Conservation (phyloP, 2,797 vertebrate genomes). For the Alosa sapidissima region DNA sequence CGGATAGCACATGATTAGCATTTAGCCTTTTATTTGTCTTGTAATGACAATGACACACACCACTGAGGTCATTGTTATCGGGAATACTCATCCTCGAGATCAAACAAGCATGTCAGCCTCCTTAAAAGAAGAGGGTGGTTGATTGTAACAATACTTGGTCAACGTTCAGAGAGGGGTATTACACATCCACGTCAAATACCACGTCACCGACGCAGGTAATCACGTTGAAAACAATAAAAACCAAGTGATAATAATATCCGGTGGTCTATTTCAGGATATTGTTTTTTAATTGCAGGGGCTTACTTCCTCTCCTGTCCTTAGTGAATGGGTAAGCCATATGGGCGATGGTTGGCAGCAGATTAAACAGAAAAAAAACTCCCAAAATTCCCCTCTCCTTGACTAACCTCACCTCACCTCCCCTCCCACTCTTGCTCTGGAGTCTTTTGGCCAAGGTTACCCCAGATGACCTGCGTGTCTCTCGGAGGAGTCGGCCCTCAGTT, state of each 20-base stretch:
- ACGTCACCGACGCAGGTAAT: background rate
- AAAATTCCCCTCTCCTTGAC: background rate
- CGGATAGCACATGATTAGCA: too few relatives aligned
- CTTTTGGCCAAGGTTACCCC: background rate
- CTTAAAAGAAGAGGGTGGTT: background rate
- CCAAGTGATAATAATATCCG: background rate
- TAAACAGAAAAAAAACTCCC: background rate
- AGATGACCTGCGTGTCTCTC: background rate
- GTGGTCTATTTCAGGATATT: background rate
- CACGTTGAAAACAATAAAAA: background rate
- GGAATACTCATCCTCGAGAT: background rate
- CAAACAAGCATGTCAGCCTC: background rate
- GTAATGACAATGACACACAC: too few relatives aligned
- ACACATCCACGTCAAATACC: background rate
- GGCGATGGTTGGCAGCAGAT: background rate
- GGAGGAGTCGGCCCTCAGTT: background rate
- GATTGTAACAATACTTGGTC: background rate
- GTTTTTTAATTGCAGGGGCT: background rate
- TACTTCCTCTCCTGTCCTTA: background rate
- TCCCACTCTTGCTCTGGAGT: background rate
- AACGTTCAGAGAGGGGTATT: background rate
- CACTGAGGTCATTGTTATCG: too few relatives aligned
- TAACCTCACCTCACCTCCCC: background rate
- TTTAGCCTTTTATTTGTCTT: too few relatives aligned
- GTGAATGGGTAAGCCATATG: conserved; percentile 11